A percentile compares a stretch with the other conserved stretches of the same genome.
Conservation (phyloP, 2,888 invertebrate species). For the Diogma glabrata region DNA sequence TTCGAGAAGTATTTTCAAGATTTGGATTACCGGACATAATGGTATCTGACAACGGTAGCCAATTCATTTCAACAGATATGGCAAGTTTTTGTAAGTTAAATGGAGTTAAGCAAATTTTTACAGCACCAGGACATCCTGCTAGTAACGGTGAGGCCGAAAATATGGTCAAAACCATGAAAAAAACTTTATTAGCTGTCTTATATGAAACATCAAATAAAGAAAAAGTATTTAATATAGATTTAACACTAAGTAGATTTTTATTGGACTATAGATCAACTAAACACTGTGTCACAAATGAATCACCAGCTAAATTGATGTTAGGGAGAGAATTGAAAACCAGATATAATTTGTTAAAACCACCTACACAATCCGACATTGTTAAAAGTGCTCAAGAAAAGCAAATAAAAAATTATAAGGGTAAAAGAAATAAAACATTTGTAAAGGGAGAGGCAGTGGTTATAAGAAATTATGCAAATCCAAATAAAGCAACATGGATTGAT, state of each 20-base stretch:
- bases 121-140: conserved; percentile 15
- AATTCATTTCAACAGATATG: not conserved
- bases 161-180: conserved; percentile 13
- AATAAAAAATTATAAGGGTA: not conserved
- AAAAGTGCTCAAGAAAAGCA: not conserved
- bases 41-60: not conserved
- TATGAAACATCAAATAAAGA: too few relatives aligned
- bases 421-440: too few relatives aligned
- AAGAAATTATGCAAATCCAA: not conserved
- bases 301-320: too few relatives aligned
- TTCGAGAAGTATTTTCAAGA: not conserved
- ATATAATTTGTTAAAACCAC: not conserved
- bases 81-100: too few relatives aligned
- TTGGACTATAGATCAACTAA: too few relatives aligned
- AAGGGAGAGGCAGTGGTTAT: too few relatives aligned
- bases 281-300: too few relatives aligned
- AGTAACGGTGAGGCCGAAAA: conserved; percentile 14
- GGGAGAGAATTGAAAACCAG: not conserved
- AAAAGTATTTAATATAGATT: too few relatives aligned
- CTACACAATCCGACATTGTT: not conserved
- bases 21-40: not conserved
- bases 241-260: too few relatives aligned
- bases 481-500: not conserved
- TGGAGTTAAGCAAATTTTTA: conserved; percentile 17
- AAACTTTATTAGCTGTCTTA: too few relatives aligned